Percentiles rank a stretch among this genome's conserved stretches.
Conservation (phyloP, 2,797 vertebrate species). For the Sebastes miniatus region DNA sequence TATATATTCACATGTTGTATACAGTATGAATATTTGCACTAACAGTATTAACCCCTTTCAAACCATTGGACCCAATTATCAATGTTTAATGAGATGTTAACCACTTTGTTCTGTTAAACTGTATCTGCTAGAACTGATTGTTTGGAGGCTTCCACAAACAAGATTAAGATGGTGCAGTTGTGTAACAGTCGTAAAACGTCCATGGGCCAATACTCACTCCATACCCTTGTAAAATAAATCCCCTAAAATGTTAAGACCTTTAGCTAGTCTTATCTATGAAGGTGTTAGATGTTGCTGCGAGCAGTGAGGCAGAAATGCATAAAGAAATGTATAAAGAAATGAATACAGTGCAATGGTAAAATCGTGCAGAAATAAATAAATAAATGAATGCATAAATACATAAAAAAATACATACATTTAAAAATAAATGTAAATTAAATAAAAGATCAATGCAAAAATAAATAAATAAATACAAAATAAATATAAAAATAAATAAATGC, state of each 20-base stretch:
- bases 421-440: too few species aligned
- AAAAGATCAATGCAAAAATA: accelerated
- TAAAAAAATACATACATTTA: neutral
- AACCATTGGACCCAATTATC: neutral
- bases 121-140: neutral
- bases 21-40: neutral
- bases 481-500: too few species aligned
- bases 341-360: too few species aligned
- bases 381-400: too few species aligned
- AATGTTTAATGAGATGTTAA: neutral
- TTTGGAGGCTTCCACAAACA: neutral
- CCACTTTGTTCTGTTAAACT: neutral
- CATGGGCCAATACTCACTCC: neutral
- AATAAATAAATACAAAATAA: too few species aligned
- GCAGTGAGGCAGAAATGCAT: neutral
- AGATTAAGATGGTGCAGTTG: neutral
- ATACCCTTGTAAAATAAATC: neutral
- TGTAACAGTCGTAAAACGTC: neutral
- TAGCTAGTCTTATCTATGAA: neutral
- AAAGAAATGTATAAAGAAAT: too few species aligned
- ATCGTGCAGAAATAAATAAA: too few species aligned
- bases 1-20: neutral
- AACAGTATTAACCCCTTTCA: neutral
- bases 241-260: neutral
- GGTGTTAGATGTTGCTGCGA: neutral